phyloP scores from a whole-genome alignment of 1,140 invertebrate species.

The Papilio glaucus region DNA sequence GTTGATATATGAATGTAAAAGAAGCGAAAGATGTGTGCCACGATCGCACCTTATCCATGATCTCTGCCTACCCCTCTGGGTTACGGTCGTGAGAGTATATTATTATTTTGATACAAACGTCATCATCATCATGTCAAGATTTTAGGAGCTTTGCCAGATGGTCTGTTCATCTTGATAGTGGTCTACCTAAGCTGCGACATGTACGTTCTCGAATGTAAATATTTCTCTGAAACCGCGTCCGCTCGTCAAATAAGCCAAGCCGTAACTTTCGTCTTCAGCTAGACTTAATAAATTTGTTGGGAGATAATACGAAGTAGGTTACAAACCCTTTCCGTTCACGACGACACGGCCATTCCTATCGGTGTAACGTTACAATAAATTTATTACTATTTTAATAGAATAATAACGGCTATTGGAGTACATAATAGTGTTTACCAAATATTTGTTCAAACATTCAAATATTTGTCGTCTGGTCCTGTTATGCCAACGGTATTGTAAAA shows the following conservation, averaged over 20 bases:
- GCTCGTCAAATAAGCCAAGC: background rate
- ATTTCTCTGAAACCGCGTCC: background rate
- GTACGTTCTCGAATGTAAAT: background rate
- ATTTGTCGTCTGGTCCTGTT: too few species aligned
- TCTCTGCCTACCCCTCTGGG: too few species aligned
- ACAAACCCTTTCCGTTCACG: conserved; percentile 26
- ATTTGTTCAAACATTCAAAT: background rate
- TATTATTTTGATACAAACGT: too few species aligned
- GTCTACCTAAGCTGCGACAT: too few species aligned
- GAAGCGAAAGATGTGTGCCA: too few species aligned
- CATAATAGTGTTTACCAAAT: background rate
- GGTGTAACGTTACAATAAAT: conserved; percentile 4
- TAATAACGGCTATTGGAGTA: background rate
- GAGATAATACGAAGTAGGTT: conserved; percentile 29
- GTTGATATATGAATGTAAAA: too few species aligned
- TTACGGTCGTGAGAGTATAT: too few species aligned
- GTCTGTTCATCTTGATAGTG: too few species aligned
- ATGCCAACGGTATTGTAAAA: too few species aligned
- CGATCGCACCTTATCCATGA: too few species aligned
- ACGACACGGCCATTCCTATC: conserved; percentile 1
- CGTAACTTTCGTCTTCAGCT: background rate
- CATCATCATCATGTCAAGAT: too few species aligned
- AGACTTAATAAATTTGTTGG: conserved; percentile 17
- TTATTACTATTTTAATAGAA: conserved; percentile 12
- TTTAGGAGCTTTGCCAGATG: too few species aligned